Evolutionary conservation across 1,140 invertebrate genomes (phyloP), one percentile per base, ranked within the genome.

Genomic region (Bombus impatiens): DNA sequence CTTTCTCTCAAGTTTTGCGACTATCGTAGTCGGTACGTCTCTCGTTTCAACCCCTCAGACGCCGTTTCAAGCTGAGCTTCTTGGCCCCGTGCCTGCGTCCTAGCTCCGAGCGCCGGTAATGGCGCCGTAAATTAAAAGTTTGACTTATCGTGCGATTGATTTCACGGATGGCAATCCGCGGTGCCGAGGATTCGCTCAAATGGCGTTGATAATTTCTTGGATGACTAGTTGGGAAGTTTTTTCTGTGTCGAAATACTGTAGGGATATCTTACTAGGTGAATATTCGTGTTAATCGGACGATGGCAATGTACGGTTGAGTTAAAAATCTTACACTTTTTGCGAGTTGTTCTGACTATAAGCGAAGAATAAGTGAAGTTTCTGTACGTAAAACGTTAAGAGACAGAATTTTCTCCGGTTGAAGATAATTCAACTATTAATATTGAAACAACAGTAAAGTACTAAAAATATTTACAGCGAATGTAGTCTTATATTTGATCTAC

Each of bases 11-110:
- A 57, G 67, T 88, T 86, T 86, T 72, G 70, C 82, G 44, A 89
- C 88, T 42, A 78, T 53, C 80, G 78, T 78, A 84, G 35, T 74
- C 78, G 67, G 35, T 67, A n/a, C 40, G 59, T 87, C 70, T 44
- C 81, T 87, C 78, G 71, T 81, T 80, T 84, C 72, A 22, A 5
- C 75, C 76, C 59, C 80, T 76, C 53, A n/a, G 35, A 44, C 59
- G n/a, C 40, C 32, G n/a, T 65, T 78, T 71, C n/a, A 13, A 77
- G 84, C 37, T 77, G 88, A 79, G 70, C 62, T 83, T 90, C 76
- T 90, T 90, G 89, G 89, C 89, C 72, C 53, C 18, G 83, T 90
- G 89, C 89, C 86, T 70, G 67, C 72, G 40, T 79, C 75, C 80
- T 79, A 79, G 84, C 82, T 90, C 70, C 78, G 70, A 37, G 13